These are phyloP conservation scores for Formicarius rufipectus DNA, from an alignment of 2,113 vertebrate genomes.

Conservation along the genomic window DNA sequence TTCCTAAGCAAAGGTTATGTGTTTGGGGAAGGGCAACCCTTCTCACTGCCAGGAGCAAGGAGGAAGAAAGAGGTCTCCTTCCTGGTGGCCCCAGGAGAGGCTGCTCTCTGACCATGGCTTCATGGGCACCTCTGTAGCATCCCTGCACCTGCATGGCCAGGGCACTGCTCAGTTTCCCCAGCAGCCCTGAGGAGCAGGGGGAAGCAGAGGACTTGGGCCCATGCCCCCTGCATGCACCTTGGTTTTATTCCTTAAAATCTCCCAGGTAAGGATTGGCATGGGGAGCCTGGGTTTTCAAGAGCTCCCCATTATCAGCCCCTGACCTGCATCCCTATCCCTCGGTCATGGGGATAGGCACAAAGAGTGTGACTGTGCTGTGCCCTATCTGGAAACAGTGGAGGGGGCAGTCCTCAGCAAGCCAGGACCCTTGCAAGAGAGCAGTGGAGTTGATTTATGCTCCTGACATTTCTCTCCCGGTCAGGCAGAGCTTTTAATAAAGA, in stretches of 20 bases:
- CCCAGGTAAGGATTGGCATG: not conserved
- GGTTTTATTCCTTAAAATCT: not conserved
- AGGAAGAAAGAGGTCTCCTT: not conserved
- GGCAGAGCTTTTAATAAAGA: slow-evolving; percentile 67
- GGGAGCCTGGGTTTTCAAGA: not conserved
- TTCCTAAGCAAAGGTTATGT: not conserved
- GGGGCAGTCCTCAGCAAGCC: not conserved
- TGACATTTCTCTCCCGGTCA: slow-evolving; percentile 33
- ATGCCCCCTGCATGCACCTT: not conserved
- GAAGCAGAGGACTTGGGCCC: not conserved
- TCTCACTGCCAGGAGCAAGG: not conserved
- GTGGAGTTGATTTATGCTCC: slow-evolving; percentile 52
- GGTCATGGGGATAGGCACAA: rapidly evolving
- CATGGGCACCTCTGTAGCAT: not conserved
- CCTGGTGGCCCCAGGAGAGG: not conserved
- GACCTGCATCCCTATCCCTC: not conserved
- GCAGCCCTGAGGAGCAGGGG: too few species aligned
- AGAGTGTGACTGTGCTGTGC: rapidly evolving
- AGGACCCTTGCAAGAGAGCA: not conserved
- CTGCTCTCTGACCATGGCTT: not conserved
- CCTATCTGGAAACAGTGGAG: not conserved
- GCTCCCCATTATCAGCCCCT: not conserved
- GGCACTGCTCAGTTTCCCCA: not conserved
- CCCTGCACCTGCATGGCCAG: not conserved
- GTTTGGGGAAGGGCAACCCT: not conserved